Conservation (phyloP, 2,888 invertebrate species). For the Drosophila kokeensis region DNA sequence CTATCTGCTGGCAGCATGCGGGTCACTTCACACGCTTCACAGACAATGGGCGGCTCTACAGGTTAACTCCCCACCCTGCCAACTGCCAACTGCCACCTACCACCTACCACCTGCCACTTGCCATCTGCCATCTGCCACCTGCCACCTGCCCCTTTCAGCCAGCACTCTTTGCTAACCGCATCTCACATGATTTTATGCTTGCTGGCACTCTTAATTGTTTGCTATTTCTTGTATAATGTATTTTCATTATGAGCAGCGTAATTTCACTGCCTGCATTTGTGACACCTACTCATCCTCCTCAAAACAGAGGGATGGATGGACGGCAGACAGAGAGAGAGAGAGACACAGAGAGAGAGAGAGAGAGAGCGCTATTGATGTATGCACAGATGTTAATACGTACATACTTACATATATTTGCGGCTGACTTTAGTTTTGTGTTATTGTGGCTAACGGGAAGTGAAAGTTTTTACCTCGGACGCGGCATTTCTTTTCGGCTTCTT, state of each 20-base stretch:
- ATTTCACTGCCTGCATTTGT: conserved; percentile 63
- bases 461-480: conserved; percentile 43
- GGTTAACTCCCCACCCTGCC: conserved; percentile 1
- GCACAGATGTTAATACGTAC: neutral
- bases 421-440: conserved; percentile 12
- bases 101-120: neutral
- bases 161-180: conserved; percentile 5
- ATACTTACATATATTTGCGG: neutral
- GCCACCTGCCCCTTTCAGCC: neutral
- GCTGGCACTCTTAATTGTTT: conserved; percentile 56
- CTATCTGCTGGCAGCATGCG: conserved; percentile 47
- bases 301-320: neutral
- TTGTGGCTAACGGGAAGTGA: conserved; percentile 51
- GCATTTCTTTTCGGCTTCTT: conserved; percentile 16
- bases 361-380: conserved; percentile 7
- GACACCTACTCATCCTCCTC: conserved; percentile 65
- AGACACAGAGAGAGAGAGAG: neutral
- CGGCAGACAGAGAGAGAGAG: neutral
- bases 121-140: neutral
- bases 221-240: conserved; percentile 59
- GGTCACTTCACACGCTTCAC: conserved; percentile 65
- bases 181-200: conserved; percentile 6
- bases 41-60: conserved; percentile 42
- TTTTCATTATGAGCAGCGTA: conserved; percentile 58
- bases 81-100: neutral